phyloP scores from a whole-genome alignment of 2,113 vertebrate species.

The Strix uralensis region DNA sequence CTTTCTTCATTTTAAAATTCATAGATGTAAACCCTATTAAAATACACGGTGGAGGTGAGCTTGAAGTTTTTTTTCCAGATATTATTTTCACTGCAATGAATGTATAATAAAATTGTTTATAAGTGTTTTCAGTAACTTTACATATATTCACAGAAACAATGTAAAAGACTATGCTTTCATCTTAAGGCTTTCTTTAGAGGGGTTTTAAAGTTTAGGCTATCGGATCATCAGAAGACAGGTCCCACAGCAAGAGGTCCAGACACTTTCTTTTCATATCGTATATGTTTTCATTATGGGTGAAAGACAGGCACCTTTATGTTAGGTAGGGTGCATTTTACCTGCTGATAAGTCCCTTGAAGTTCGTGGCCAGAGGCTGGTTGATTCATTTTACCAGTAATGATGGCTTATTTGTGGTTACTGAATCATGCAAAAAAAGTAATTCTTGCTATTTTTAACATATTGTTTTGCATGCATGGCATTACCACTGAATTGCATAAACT shows the following conservation, averaged over 20 bases:
- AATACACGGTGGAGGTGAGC: background rate
- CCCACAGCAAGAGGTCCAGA: background rate
- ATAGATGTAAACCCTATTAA: background rate
- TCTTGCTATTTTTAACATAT: constrained; percentile 37
- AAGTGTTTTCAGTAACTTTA: background rate
- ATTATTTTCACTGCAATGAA: background rate
- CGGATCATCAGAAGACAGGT: background rate
- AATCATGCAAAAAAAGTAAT: background rate
- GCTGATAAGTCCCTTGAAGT: background rate
- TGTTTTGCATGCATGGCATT: constrained; percentile 6
- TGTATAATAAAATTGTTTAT: background rate
- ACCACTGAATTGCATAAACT: background rate
- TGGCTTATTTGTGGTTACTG: constrained; percentile 40
- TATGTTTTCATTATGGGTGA: background rate
- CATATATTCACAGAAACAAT: background rate
- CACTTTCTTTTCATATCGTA: background rate
- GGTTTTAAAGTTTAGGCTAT: background rate
- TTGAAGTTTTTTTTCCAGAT: background rate
- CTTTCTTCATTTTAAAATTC: background rate
- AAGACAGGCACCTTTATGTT: background rate
- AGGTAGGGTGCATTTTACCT: constrained; percentile 14
- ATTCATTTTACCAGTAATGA: constrained; percentile 37
- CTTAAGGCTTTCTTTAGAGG: background rate
- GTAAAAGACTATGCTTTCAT: background rate
- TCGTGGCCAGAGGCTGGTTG: constrained; percentile 22